Conservation (phyloP, 2,797 vertebrate genomes). For the Distichodus sexfasciatus region DNA sequence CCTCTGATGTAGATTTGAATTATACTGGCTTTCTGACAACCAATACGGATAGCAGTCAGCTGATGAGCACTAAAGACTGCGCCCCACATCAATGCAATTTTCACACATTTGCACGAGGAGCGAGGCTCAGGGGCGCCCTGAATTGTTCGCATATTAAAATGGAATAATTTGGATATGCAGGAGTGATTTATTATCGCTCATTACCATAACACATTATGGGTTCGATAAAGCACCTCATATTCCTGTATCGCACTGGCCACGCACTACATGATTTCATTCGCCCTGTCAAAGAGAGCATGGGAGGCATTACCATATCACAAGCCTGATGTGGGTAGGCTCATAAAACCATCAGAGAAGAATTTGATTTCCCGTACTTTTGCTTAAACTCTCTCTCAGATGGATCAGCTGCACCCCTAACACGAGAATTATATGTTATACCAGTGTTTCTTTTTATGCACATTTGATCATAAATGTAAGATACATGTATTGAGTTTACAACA, state of each 20-base stretch:
- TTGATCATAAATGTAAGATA: no score
- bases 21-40: slow-evolving; percentile 48
- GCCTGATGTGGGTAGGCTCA: slow-evolving; percentile 17
- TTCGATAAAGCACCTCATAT: slow-evolving; percentile 41
- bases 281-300: slow-evolving; percentile 25
- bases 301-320: slow-evolving; percentile 35
- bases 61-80: slow-evolving; percentile 45
- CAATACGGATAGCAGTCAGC: slow-evolving; percentile 46
- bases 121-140: slow-evolving; percentile 28
- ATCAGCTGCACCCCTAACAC: not conserved
- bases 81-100: slow-evolving; percentile 44
- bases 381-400: slow-evolving; percentile 1
- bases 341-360: slow-evolving; percentile 33
- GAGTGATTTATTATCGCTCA: slow-evolving; percentile 42
- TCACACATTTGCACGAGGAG: slow-evolving; percentile 32
- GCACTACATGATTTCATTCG: slow-evolving; percentile 41
- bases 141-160: slow-evolving; percentile 42
- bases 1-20: slow-evolving; percentile 49
- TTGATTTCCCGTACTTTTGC: slow-evolving; percentile 1
- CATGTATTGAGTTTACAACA: no score
- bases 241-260: slow-evolving; percentile 12
- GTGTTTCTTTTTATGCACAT: not conserved
- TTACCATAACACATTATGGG: slow-evolving; percentile 52
- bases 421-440: slow-evolving; percentile 3
- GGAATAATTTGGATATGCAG: slow-evolving; percentile 43